Evolutionary conservation across 2,797 vertebrate species (phyloP).

Genomic region (Myotis pilosus): DNA sequence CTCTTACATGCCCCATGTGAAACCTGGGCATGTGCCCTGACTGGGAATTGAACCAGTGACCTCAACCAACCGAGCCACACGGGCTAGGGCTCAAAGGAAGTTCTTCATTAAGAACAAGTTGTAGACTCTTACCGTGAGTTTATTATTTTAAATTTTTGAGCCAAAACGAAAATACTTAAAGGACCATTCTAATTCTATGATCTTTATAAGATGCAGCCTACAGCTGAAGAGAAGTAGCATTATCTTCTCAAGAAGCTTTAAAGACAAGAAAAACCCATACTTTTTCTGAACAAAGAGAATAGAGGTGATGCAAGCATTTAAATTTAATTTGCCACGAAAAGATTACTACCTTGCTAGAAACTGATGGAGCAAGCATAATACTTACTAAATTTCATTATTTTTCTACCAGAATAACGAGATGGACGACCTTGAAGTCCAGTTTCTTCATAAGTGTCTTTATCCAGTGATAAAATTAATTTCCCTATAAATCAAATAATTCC

Average conservation of each 20-base stretch:
- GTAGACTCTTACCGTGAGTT: not conserved
- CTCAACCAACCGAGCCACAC: not conserved
- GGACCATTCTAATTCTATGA: not conserved
- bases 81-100: not conserved
- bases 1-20: not conserved
- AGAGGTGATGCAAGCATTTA: not conserved
- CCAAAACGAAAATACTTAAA: not conserved
- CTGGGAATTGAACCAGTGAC: not conserved
- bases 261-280: not conserved
- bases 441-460: slow-evolving; percentile 94
- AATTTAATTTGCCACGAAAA: not conserved
- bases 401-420: slow-evolving; percentile 89
- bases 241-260: not conserved
- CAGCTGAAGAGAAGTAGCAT: not conserved
- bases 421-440: slow-evolving; percentile 91
- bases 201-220: not conserved
- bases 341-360: not conserved
- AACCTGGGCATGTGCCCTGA: not conserved
- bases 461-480: slow-evolving; percentile 88
- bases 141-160: slow-evolving; percentile 2
- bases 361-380: not conserved
- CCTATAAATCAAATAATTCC: slow-evolving; percentile 79
- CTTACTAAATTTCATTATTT: slow-evolving; percentile 89
- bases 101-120: not conserved
- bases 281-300: not conserved